A percentile compares a stretch with the other conserved stretches of the same genome.
These are phyloP conservation scores for Ennomos quercinarius DNA, from an alignment of 2,888 invertebrate genomes.

Conservation along the genomic window DNA sequence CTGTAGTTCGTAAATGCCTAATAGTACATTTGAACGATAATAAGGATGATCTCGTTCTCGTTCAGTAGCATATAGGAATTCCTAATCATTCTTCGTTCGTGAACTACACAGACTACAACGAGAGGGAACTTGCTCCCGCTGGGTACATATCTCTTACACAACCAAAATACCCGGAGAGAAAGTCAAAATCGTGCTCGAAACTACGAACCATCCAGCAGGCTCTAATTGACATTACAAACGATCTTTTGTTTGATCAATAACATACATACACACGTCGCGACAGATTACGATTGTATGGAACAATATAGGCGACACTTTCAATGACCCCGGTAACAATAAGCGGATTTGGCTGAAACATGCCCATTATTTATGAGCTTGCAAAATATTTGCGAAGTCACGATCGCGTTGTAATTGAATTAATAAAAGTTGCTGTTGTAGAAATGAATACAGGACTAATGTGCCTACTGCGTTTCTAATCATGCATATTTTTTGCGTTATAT, in stretches of 20 bases:
- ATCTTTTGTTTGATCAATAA: conserved; percentile 39
- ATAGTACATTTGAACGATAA: too few relatives aligned
- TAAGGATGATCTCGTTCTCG: too few relatives aligned
- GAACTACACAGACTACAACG: too few relatives aligned
- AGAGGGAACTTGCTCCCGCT: too few relatives aligned
- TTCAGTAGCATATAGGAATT: too few relatives aligned
- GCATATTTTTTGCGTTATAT: too few relatives aligned
- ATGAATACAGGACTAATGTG: too few relatives aligned
- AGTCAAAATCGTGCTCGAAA: conserved; percentile 37
- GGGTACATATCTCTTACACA: conserved; percentile 32
- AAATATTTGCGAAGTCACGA: neutral
- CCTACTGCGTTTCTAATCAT: too few relatives aligned
- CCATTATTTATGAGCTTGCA: neutral
- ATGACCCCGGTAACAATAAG: conserved; percentile 4
- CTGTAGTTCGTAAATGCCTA: too few relatives aligned
- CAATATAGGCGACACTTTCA: conserved; percentile 26
- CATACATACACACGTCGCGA: neutral
- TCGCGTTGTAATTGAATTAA: too few relatives aligned
- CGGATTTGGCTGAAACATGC: neutral
- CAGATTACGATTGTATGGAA: conserved; percentile 1
- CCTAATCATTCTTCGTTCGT: too few relatives aligned
- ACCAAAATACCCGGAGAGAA: conserved; percentile 39
- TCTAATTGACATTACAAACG: conserved; percentile 44
- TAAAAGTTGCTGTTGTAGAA: too few relatives aligned
- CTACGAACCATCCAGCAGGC: conserved; percentile 22